These are phyloP conservation scores for Microcebus griseorufus DNA, from an alignment of 2,113 vertebrate genomes.

Conservation along the genomic window DNA sequence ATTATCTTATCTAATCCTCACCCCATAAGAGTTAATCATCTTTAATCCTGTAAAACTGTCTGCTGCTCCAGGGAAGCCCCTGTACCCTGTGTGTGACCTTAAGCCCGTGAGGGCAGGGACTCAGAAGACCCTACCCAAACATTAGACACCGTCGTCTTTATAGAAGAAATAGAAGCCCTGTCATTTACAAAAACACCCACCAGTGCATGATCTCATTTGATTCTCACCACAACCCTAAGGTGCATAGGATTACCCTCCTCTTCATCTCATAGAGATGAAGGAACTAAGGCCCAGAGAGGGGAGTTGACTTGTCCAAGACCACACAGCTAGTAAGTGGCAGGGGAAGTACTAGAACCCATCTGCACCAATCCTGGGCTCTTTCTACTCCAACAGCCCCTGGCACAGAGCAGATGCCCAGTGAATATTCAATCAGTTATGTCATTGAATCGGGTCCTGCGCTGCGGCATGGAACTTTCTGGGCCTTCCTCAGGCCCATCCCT, in stretches of 20 bases:
- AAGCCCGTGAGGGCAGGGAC: neutral
- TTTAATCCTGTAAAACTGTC: neutral
- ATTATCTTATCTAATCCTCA: neutral
- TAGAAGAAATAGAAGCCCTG: neutral
- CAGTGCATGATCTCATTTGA: too few species aligned
- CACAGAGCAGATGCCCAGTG: neutral
- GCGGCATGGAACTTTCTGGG: neutral
- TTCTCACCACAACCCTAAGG: neutral
- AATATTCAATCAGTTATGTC: neutral
- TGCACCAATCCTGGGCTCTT: neutral
- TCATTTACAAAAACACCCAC: neutral
- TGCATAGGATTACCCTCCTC: fast-evolving
- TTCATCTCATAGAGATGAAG: neutral
- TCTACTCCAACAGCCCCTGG: fast-evolving
- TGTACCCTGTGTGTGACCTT: neutral
- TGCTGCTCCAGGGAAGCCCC: neutral
- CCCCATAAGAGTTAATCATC: neutral
- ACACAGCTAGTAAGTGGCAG: fast-evolving
- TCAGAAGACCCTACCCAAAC: neutral
- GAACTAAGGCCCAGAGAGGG: neutral
- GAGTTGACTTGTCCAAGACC: neutral
- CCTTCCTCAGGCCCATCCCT: neutral
- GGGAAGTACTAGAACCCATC: neutral
- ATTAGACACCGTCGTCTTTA: neutral
- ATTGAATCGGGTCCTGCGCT: neutral